phyloP scores from a whole-genome alignment of 2,888 invertebrate genomes.

The Caenorhabditis virilis region DNA sequence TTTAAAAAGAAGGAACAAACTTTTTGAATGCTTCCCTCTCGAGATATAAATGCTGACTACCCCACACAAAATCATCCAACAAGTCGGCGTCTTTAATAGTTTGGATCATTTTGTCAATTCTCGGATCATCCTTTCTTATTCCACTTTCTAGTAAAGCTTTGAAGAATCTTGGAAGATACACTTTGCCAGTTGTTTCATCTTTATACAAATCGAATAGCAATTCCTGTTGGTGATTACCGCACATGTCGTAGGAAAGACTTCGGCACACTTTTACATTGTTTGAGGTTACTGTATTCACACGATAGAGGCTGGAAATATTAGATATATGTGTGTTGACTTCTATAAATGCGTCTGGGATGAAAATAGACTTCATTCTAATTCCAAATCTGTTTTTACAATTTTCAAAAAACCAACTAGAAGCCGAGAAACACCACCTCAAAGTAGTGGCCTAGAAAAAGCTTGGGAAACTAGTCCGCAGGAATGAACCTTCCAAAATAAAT shows the following conservation, averaged over 20 bases:
- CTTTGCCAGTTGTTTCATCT: constrained; percentile 51
- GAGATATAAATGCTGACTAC: constrained; percentile 45
- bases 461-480: too few relatives aligned
- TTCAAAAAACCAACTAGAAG: too few relatives aligned
- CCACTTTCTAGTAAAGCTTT: constrained; percentile 55
- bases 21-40: constrained; percentile 54
- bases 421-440: too few relatives aligned
- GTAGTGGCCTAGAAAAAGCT: too few relatives aligned
- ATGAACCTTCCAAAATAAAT: too few relatives aligned
- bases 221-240: constrained; percentile 45
- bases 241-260: constrained; percentile 39
- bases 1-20: constrained; percentile 15
- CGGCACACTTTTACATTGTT: constrained; percentile 32
- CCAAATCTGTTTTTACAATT: too few relatives aligned
- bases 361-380: too few relatives aligned
- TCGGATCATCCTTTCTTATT: constrained; percentile 56
- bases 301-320: constrained; percentile 43
- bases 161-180: constrained; percentile 54
- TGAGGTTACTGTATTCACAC: constrained; percentile 44
- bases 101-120: constrained; percentile 49
- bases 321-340: too few relatives aligned
- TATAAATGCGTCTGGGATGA: too few relatives aligned
- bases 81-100: constrained; percentile 45
- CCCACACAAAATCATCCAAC: constrained; percentile 46
- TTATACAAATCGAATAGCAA: constrained; percentile 56